phyloP scores from a whole-genome alignment of 2,797 vertebrate genomes.

The Acrossocheilus fasciatus region DNA sequence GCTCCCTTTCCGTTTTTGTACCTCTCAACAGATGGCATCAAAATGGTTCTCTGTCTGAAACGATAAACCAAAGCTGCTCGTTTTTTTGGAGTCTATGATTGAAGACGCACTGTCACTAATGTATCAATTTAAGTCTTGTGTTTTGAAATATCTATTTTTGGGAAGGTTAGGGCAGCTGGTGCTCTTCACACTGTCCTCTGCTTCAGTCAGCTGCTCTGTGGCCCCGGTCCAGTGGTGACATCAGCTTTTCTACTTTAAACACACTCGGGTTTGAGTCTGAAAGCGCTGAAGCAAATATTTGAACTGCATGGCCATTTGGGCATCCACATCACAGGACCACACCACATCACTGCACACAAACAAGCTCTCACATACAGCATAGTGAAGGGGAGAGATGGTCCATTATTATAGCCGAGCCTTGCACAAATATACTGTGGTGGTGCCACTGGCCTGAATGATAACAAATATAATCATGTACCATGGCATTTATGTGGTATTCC shows the following conservation, averaged over 20 bases:
- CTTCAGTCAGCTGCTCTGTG: conserved; percentile 48
- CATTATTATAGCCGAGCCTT: not conserved
- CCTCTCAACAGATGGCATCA: conserved; percentile 38
- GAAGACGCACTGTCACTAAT: not conserved
- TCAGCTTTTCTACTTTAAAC: conserved; percentile 32
- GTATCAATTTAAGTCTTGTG: not conserved
- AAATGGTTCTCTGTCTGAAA: conserved; percentile 16
- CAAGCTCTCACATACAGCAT: conserved; percentile 3
- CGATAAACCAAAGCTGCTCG: conserved; percentile 18
- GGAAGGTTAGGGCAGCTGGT: conserved; percentile 14
- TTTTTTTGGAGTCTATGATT: conserved; percentile 8
- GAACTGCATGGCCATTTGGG: conserved; percentile 18
- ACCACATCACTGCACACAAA: conserved; percentile 18
- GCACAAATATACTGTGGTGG: not conserved
- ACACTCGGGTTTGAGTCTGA: not conserved
- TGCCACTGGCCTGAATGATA: not conserved
- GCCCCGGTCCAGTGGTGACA: conserved; percentile 17
- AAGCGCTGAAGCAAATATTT: conserved; percentile 42
- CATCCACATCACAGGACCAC: conserved; percentile 6
- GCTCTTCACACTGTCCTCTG: conserved; percentile 32
- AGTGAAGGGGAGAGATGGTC: not conserved
- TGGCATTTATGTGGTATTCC: not conserved
- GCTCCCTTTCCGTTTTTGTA: conserved; percentile 10
- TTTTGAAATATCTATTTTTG: conserved; percentile 27
- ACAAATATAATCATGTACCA: not conserved